Conservation (phyloP, 2,888 invertebrate species). For the Scaptomyza polygonia region DNA sequence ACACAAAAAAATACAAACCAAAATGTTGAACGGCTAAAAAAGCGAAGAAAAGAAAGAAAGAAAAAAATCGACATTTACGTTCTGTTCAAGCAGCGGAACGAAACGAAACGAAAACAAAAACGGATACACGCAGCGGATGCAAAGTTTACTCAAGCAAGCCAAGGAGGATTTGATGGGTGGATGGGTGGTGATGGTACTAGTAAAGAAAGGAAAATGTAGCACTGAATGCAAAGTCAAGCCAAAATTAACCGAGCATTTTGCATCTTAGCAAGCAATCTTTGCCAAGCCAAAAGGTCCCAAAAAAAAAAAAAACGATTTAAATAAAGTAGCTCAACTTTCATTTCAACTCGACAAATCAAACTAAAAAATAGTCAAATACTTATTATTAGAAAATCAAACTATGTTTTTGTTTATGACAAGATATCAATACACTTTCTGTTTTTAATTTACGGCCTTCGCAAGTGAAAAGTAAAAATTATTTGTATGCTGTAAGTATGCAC, state of each 20-base stretch:
- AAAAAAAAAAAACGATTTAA: constrained; percentile 15
- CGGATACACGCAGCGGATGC: constrained; percentile 77
- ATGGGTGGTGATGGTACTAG: not conserved
- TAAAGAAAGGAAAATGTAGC: constrained; percentile 32
- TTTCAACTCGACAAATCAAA: constrained; percentile 7
- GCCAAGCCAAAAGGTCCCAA: constrained; percentile 14
- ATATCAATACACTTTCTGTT: not conserved
- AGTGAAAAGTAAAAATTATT: too few species aligned
- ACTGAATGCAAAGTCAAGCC: constrained; percentile 55
- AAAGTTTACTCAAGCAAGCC: constrained; percentile 72
- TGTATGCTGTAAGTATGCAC: constrained; percentile 31
- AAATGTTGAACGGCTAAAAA: constrained; percentile 65
- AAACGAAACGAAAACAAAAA: constrained; percentile 71
- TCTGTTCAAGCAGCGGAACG: constrained; percentile 64
- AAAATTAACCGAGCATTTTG: constrained; percentile 55
- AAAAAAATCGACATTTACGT: constrained; percentile 50
- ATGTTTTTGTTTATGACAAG: not conserved
- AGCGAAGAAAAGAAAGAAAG: too few species aligned
- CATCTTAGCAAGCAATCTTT: constrained; percentile 8
- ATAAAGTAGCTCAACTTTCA: not conserved
- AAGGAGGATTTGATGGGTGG: constrained; percentile 25
- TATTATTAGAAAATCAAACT: not conserved
- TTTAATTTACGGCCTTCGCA: too few species aligned
- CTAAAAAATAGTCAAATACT: not conserved
- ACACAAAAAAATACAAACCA: constrained; percentile 14